These are phyloP conservation scores for Phaetusa simplex DNA, from an alignment of 2,113 vertebrate genomes.

Conservation along the genomic window DNA sequence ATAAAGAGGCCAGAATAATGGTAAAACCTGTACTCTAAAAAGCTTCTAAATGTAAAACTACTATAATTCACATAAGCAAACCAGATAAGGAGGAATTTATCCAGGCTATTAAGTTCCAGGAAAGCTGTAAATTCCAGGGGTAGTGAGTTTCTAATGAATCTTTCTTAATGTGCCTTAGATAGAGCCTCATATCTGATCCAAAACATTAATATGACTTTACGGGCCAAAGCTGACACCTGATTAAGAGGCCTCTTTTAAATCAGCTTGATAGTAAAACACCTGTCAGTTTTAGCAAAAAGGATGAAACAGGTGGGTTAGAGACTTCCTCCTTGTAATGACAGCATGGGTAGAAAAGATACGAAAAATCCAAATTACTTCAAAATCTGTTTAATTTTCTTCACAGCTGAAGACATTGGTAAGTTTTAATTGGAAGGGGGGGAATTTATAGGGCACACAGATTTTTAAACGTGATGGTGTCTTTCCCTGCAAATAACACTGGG, in stretches of 20 bases:
- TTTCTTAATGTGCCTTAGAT: constrained; percentile 49
- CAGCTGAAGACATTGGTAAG: background rate
- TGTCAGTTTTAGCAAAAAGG: constrained; percentile 8
- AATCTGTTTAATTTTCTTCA: background rate
- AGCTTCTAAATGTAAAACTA: background rate
- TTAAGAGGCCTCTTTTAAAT: constrained; percentile 63
- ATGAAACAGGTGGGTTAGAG: background rate
- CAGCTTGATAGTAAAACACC: constrained; percentile 20
- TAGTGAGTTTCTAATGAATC: constrained; percentile 62
- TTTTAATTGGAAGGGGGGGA: background rate
- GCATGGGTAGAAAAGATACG: background rate
- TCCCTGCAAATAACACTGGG: background rate
- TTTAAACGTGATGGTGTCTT: background rate
- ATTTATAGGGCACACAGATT: background rate
- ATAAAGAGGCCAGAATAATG: background rate
- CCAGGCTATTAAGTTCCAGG: constrained; percentile 49
- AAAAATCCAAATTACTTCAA: background rate
- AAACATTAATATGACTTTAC: constrained; percentile 68
- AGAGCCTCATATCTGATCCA: constrained; percentile 52
- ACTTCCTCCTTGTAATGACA: background rate
- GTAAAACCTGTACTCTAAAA: background rate
- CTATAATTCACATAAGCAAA: constrained; percentile 49
- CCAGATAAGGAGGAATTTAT: constrained; percentile 51
- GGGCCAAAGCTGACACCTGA: constrained; percentile 58
- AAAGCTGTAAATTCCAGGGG: constrained; percentile 57